These are phyloP conservation scores for Cacoxenus indagator DNA, from an alignment of 2,888 invertebrate species.

Conservation along the genomic window DNA sequence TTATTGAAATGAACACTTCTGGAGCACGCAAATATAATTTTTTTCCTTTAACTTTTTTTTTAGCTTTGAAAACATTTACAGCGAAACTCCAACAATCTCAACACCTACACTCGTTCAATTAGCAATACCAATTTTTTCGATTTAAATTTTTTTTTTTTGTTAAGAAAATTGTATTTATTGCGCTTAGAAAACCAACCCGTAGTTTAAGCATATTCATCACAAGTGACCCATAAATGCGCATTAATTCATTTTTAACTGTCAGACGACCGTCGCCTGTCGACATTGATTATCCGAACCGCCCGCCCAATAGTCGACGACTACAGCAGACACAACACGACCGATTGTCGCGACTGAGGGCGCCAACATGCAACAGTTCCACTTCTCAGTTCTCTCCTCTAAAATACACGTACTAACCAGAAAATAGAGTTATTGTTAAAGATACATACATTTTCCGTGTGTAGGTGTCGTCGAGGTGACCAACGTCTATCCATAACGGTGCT, in stretches of 20 bases:
- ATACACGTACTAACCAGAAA: not conserved
- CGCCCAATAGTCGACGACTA: not conserved
- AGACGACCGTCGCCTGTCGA: slow-evolving; percentile 13
- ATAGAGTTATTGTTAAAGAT: not conserved
- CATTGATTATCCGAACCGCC: slow-evolving; percentile 5
- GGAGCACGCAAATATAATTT: too few species aligned
- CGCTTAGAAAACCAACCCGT: not conserved
- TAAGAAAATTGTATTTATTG: too few species aligned
- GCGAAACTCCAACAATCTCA: not conserved
- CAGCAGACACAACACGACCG: not conserved
- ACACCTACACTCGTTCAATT: not conserved
- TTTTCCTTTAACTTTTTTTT: not conserved
- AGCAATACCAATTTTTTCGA: too few species aligned
- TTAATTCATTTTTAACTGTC: slow-evolving; percentile 21
- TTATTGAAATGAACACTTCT: too few species aligned
- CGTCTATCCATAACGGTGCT: slow-evolving; percentile 27
- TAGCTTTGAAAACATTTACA: not conserved
- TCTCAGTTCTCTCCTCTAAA: slow-evolving; percentile 2
- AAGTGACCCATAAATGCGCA: slow-evolving; percentile 5
- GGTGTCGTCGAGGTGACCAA: slow-evolving; percentile 1
- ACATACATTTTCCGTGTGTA: not conserved
- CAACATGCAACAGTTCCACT: slow-evolving; percentile 1
- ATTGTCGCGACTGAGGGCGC: slow-evolving; percentile 14
- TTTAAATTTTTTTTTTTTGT: too few species aligned
- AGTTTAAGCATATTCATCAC: not conserved